Base-by-base conservation (phyloP, 2,888 invertebrate genomes). In the Molorchus minor region DNA sequence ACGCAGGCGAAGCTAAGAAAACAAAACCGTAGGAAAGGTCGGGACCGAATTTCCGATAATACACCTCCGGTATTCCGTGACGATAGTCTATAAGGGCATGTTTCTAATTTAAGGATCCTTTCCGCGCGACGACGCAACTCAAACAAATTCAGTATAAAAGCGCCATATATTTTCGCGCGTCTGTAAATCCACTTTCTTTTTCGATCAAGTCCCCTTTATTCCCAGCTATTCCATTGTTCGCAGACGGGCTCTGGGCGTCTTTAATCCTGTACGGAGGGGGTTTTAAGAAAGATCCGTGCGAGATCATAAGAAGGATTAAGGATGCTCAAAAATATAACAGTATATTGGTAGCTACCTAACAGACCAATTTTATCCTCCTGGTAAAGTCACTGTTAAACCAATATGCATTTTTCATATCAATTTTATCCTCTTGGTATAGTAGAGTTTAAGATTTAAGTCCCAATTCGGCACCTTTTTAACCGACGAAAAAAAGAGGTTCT, bases 111-210 rank as follows among this genome's bases (percentile, higher is more conserved):
- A 65, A 62, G 64, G 68, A 65, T 64, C 65, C 54, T 58, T 52
- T 62, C 54, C 41, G 58, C 49, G 54, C 51, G 64, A 67, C 62
- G 55, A 67, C 62, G 55, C 61, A 62, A 59, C 65, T 67, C 64
- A 65, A 69, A 69, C 71, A 72, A 69, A 72, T 70, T 65, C 65
- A 43, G 67, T 64, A 71, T 71, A 72, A 72, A 71, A 69, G 69
- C 64, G 65, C 70, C 67, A 68, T 68, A 71, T 67, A 71, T 71
- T 64, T 62, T 64, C 60, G 62, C 56, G 61, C 65, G 67, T 63
- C 68, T 68, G 59, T 69, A 71, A 74, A 72, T 74, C 73, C 68
- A 74, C 70, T 73, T 73, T 73, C 73, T 73, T 75, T 74, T 73
- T 71, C 74, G 72, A 74, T 75, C 72, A 71, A 67, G 64, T 65